Evolutionary conservation across 2,797 vertebrate species (phyloP).

Genomic region (Gymnothorax javanicus): DNA sequence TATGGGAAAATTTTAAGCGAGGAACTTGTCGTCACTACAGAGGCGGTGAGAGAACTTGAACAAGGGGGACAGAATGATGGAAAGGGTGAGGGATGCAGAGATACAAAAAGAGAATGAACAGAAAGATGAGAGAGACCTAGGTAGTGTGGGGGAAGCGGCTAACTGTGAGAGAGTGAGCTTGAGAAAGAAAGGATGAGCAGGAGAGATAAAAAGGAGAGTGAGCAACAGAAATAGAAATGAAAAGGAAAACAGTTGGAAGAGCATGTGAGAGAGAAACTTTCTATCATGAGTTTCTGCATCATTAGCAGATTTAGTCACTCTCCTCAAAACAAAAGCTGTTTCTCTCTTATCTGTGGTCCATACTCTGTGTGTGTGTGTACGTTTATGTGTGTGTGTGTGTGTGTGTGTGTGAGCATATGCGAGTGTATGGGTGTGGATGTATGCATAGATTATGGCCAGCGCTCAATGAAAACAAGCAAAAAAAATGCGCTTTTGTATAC

Average conservation of each 20-base stretch:
- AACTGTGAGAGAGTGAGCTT: not conserved
- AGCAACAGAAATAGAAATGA: not conserved
- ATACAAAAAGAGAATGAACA: not conserved
- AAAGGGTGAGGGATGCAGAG: not conserved
- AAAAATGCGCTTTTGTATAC: not conserved
- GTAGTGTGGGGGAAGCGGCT: not conserved
- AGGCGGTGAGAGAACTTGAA: not conserved
- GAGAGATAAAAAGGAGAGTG: slow-evolving; percentile 27
- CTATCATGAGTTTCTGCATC: not conserved
- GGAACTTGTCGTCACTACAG: too few relatives aligned
- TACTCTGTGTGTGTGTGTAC: too few relatives aligned
- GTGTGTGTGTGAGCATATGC: not conserved
- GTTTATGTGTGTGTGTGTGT: not conserved
- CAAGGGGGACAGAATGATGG: not conserved
- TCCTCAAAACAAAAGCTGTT: not conserved
- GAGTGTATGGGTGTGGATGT: not conserved
- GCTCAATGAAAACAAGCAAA: slow-evolving; percentile 4
- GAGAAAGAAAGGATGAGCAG: slow-evolving; percentile 46
- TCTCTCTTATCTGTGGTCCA: not conserved
- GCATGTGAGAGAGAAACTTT: not conserved
- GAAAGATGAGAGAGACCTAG: not conserved
- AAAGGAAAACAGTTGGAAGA: not conserved
- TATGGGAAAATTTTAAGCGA: too few relatives aligned
- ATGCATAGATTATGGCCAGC: not conserved
- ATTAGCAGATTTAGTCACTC: not conserved